These are phyloP conservation scores for Chlorops oryzae DNA, from an alignment of 1,140 invertebrate genomes.

Conservation along the genomic window DNA sequence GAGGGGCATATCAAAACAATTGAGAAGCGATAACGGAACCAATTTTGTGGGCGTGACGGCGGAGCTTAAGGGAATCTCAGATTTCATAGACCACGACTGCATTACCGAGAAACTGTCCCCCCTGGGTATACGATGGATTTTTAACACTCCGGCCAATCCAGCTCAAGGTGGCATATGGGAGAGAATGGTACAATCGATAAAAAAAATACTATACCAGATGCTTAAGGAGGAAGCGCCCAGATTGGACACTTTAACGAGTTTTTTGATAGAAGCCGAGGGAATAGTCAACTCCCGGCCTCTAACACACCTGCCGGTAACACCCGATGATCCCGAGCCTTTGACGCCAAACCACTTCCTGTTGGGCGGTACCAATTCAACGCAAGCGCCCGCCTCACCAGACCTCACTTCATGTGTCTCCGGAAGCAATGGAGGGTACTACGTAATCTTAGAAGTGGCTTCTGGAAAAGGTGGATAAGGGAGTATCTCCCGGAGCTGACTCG, in stretches of 20 bases:
- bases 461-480: constrained; percentile 28
- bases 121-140: constrained; percentile 25
- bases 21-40: constrained; percentile 42
- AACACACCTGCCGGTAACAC: constrained; percentile 27
- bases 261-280: constrained; percentile 29
- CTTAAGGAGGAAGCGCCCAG: constrained; percentile 5
- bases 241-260: constrained; percentile 8
- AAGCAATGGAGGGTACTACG: constrained; percentile 23
- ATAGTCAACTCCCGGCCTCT: constrained; percentile 34
- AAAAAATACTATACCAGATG: neutral
- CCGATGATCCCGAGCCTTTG: constrained; percentile 23
- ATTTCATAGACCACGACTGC: neutral
- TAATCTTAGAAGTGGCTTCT: constrained; percentile 26
- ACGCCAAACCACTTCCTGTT: constrained; percentile 36
- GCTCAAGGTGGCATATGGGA: constrained; percentile 23
- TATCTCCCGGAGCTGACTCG: constrained; percentile 21
- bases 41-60: constrained; percentile 38
- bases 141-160: constrained; percentile 28
- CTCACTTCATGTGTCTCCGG: constrained; percentile 9
- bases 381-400: constrained; percentile 2
- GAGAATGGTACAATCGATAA: constrained; percentile 18
- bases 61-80: constrained; percentile 17
- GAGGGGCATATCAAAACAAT: constrained; percentile 18
- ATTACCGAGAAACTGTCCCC: neutral
- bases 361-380: constrained; percentile 10